Conservation (phyloP, 2,888 invertebrate genomes). For the Andrena chrysosceles region DNA sequence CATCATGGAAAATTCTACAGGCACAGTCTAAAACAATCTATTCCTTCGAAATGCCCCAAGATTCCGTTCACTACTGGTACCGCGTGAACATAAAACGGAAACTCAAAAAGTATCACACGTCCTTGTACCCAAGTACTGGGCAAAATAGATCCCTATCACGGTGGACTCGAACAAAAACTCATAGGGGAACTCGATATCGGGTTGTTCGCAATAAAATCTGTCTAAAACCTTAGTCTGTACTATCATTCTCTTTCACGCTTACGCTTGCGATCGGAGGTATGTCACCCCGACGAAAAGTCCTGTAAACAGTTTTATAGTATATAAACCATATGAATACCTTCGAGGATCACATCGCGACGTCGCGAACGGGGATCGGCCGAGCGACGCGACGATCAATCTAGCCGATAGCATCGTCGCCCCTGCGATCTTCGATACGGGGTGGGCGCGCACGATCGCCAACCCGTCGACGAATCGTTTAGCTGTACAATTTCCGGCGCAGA, state of each 20-base stretch:
- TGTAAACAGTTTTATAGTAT: slow-evolving; percentile 58
- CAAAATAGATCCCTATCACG: background rate
- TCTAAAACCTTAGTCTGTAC: slow-evolving; percentile 27
- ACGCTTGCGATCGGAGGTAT: slow-evolving; percentile 55
- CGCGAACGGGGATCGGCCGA: slow-evolving; percentile 35
- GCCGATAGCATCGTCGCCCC: slow-evolving; percentile 15
- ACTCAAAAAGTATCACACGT: background rate
- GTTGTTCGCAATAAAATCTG: slow-evolving; percentile 1
- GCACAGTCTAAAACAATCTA: background rate
- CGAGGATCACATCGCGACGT: slow-evolving; percentile 53
- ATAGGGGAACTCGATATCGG: slow-evolving; percentile 9
- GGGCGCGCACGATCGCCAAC: background rate
- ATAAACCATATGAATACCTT: slow-evolving; percentile 49
- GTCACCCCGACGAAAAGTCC: slow-evolving; percentile 50
- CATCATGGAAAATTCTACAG: background rate
- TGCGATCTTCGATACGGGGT: background rate
- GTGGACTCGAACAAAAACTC: background rate
- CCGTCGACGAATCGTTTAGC: slow-evolving; percentile 13
- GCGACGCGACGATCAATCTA: slow-evolving; percentile 40
- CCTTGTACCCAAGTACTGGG: no score
- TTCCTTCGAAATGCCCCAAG: background rate
- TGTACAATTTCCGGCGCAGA: slow-evolving; percentile 54
- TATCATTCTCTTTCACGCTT: slow-evolving; percentile 33
- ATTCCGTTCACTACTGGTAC: background rate
- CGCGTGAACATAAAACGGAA: background rate